Base-by-base conservation (phyloP, 2,888 invertebrate genomes). In the Lycia hirtaria region DNA sequence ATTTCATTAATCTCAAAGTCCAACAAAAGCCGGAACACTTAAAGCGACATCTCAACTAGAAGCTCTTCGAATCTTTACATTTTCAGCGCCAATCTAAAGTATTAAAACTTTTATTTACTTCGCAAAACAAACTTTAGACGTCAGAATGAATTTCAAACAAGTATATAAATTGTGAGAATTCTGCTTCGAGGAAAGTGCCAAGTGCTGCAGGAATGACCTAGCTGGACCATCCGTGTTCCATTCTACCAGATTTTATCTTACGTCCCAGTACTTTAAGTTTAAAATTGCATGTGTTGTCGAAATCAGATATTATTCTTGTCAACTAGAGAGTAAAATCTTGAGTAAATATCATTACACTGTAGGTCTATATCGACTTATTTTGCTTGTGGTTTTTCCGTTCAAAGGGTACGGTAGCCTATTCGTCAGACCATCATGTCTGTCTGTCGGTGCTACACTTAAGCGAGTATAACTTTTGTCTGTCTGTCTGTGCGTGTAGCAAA, bases 291-390 rank as follows among this genome's bases (percentile, higher is more conserved):
- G 37, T 0, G 0, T 0, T 1, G 2, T 15, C 0, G 5, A 28
- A 17, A 52, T 43, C 56, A 68, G 62, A 60, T 81, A 64, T 28
- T 52, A 56, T 67, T 53, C 80, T 85, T 73, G 49, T 48, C 26
- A 43, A 24, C 59, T 59, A 53, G 32, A 40, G 37, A 30, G 14
- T 58, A 59, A 61, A n/a, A n/a, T n/a, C 76, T 74, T 73, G 75
- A 76, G 86, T 82, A 88, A 88, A 88, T 85, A 86, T 87, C 83
- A 88, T 88, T 88, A 88, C n/a, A n/a, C 78, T 64, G 79, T 72
- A 67, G 72, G 81, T 85, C 85, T 80, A 86, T 86, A 85, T 82
- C 81, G 82, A 79, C 71, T n/a, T n/a, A 75, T 76, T 80, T 73
- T 65, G 67, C 65, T 66, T 68, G 71, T 44, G 80, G 80, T 80